These are phyloP conservation scores for Ariolimax columbianus DNA, from an alignment of 2,888 invertebrate species.

Conservation along the genomic window DNA sequence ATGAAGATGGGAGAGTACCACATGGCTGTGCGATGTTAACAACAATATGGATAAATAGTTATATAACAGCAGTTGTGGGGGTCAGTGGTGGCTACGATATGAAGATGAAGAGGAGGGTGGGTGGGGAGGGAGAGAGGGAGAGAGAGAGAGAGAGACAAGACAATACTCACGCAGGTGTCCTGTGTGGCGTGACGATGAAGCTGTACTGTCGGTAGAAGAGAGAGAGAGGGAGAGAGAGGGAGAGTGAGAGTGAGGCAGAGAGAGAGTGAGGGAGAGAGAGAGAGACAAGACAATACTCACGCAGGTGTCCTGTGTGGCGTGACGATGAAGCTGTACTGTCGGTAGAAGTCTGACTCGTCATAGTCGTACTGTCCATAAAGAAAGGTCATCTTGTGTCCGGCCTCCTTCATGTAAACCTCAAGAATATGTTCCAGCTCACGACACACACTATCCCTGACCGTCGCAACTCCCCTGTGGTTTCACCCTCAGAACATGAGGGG, in stretches of 20 bases:
- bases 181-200: neutral
- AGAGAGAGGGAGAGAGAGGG: neutral
- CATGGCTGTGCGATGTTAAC: too few relatives aligned
- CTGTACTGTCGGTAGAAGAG: constrained; percentile 39
- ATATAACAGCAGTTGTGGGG: too few relatives aligned
- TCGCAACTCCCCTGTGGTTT: neutral
- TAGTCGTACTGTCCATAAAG: constrained; percentile 39
- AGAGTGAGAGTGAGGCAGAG: constrained; percentile 45
- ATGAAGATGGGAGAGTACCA: too few relatives aligned
- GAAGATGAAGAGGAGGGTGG: constrained; percentile 13
- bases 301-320: neutral
- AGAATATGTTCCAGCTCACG: neutral
- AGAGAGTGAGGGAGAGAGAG: constrained; percentile 30
- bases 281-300: constrained; percentile 25
- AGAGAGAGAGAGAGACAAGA: neutral
- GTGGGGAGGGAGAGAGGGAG: constrained; percentile 47
- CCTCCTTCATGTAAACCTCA: neutral
- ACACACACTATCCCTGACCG: neutral
- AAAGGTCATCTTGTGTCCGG: constrained; percentile 2
- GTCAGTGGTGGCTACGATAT: too few relatives aligned
- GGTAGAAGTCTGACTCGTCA: constrained; percentile 42
- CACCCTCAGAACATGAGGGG: neutral
- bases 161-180: constrained; percentile 33
- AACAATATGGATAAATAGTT: too few relatives aligned
- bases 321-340: constrained; percentile 27